Base-by-base conservation (phyloP, 2,797 vertebrate species). In the Botia almorhae region DNA sequence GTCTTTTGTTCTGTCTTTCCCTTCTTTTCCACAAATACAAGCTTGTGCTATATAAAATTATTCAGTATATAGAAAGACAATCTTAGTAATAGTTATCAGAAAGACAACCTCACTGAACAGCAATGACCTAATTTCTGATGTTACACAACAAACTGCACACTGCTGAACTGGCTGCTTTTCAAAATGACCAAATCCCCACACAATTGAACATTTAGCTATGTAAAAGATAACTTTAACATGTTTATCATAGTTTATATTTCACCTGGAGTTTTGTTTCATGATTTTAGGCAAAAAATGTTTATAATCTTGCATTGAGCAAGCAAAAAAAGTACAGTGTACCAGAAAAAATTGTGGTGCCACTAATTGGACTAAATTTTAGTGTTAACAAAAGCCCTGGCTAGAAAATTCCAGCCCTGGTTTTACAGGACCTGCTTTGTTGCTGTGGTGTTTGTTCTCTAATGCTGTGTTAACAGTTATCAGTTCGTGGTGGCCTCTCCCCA, bases 391-490 rank as follows among this genome's bases (percentile, higher is more conserved):
- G 89, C 90, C 81, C 80, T 84, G 86, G 85, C 91, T 93, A 87
- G 94, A 94, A 93, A 92, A 92, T 93, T 94, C 92, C 90, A 87
- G 90, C 87, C 88, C 87, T 82, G 84, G 85, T 88, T 90, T 90
- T 88, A 92, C 92, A 94, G 90, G 83, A 88, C 86, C 82, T 68
- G 89, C 92, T 93, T 94, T 93, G 92, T 94, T 92, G 88, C 86
- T 68, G 73, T 73, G 84, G 87, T 88, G 86, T 93, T 91, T 93
- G 89, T 92, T 90, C 91, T 89, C 87, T 87, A 88, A 82, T 93
- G 91, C 93, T 93, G 91, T 92, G 92, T 93, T 93, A 92, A 94
- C 92, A 93, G 90, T 92, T 92, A 92, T 90, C 86, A 80, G 86
- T 87, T 87, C 78, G 78, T 58, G 75, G 63, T 81, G 76, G 61